phyloP scores from a whole-genome alignment of 2,888 invertebrate species.

The Pseudococcus jackbeardsleyi region DNA sequence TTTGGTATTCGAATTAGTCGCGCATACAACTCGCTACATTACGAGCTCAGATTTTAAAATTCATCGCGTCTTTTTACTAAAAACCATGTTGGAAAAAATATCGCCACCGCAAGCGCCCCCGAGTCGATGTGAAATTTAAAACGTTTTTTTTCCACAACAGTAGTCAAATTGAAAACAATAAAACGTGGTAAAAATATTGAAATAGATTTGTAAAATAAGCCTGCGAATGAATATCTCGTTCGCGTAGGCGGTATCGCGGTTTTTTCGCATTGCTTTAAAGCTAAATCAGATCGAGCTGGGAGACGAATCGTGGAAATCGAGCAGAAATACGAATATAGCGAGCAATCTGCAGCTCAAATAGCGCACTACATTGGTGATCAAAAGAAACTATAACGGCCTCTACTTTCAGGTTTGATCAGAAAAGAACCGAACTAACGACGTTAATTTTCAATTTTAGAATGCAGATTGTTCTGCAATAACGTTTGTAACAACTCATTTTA shows the following conservation, averaged over 20 bases:
- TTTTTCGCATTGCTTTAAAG: not conserved
- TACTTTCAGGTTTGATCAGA: not conserved
- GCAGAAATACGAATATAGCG: not conserved
- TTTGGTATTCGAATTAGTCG: slow-evolving; percentile 19
- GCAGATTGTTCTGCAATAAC: too few relatives aligned
- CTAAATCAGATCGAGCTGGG: not conserved
- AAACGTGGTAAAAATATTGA: slow-evolving; percentile 50
- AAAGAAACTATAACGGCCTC: not conserved
- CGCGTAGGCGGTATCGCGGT: not conserved
- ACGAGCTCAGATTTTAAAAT: not conserved
- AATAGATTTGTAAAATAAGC: slow-evolving; percentile 53
- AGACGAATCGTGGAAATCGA: not conserved
- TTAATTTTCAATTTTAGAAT: too few relatives aligned
- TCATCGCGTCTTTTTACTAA: not conserved
- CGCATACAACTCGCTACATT: not conserved
- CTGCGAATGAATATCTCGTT: not conserved
- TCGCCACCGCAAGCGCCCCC: not conserved
- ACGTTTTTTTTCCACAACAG: slow-evolving; percentile 17
- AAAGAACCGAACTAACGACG: not conserved
- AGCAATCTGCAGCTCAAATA: not conserved
- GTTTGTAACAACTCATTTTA: not conserved
- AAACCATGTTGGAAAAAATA: not conserved
- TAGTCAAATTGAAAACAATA: slow-evolving; percentile 54
- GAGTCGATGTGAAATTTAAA: slow-evolving; percentile 24
- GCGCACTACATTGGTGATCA: not conserved